Evolutionary conservation across 1,140 invertebrate genomes (phyloP).

Genomic region (Saccostrea glomerata): DNA sequence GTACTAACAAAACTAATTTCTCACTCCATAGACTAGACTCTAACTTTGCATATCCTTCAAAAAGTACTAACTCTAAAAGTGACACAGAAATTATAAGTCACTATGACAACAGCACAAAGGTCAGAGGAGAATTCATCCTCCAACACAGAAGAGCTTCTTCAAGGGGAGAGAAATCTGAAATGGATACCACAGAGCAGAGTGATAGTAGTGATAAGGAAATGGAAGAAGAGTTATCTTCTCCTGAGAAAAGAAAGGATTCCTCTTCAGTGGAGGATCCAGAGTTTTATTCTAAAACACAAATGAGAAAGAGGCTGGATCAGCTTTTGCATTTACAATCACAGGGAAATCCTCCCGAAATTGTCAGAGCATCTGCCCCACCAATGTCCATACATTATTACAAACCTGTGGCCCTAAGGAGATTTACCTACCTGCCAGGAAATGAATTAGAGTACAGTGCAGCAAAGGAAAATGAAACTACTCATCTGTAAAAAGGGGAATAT

Average conservation of each 20-base stretch:
- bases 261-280: neutral
- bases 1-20: slow-evolving; percentile 33
- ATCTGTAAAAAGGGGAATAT: neutral
- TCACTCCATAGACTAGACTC: slow-evolving; percentile 1
- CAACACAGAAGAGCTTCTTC: neutral
- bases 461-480: neutral
- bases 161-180: neutral
- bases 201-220: neutral
- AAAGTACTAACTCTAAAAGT: neutral
- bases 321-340: neutral
- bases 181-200: neutral
- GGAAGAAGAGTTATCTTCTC: neutral
- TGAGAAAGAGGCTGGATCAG: neutral
- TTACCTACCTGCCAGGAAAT: slow-evolving; percentile 1
- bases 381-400: slow-evolving; percentile 22
- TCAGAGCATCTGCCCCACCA: neutral
- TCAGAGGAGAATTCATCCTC: slow-evolving; percentile 4
- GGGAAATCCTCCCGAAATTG: neutral
- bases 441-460: neutral
- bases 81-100: neutral
- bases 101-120: neutral
- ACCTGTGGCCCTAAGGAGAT: neutral
- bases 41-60: neutral
- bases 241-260: neutral
- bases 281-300: neutral